These are phyloP conservation scores for Drosophila helvetica DNA, from an alignment of 2,888 invertebrate species.

Conservation along the genomic window DNA sequence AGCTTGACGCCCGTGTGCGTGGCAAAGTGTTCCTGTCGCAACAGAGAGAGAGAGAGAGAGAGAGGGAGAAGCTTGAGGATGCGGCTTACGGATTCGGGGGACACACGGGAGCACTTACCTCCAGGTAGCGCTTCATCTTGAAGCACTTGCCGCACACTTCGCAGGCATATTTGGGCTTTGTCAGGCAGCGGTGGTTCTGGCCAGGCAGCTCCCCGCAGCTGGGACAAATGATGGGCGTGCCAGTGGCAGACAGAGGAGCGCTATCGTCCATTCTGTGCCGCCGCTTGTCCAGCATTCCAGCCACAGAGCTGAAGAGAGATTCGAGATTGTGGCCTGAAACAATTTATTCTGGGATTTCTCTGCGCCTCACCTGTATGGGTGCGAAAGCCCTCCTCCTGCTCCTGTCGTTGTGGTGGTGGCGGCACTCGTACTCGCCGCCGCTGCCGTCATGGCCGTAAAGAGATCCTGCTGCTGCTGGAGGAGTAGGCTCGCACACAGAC, in stretches of 20 bases:
- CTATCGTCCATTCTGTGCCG: not conserved
- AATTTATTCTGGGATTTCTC: not conserved
- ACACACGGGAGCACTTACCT: constrained; percentile 49
- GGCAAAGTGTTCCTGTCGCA: constrained; percentile 77
- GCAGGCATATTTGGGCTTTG: constrained; percentile 72
- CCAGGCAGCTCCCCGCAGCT: constrained; percentile 65
- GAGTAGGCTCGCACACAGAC: constrained; percentile 49
- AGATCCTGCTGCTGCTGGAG: constrained; percentile 62
- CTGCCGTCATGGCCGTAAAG: constrained; percentile 48
- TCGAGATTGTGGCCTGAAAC: not conserved
- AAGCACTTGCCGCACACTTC: constrained; percentile 79
- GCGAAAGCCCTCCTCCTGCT: not conserved
- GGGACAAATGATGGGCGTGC: constrained; percentile 45
- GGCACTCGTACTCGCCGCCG: constrained; percentile 25
- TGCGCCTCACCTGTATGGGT: constrained; percentile 23
- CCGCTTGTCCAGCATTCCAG: constrained; percentile 18
- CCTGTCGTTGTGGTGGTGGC: constrained; percentile 16
- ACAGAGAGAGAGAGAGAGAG: not conserved
- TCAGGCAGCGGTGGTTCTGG: constrained; percentile 63
- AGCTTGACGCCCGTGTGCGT: constrained; percentile 79
- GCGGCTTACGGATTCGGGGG: too few relatives aligned
- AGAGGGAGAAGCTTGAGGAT: too few relatives aligned
- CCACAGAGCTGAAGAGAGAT: constrained; percentile 3
- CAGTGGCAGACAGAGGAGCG: not conserved
- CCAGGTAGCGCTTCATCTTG: constrained; percentile 75